phyloP scores from a whole-genome alignment of 2,113 vertebrate species.

The Gallinago undulata region DNA sequence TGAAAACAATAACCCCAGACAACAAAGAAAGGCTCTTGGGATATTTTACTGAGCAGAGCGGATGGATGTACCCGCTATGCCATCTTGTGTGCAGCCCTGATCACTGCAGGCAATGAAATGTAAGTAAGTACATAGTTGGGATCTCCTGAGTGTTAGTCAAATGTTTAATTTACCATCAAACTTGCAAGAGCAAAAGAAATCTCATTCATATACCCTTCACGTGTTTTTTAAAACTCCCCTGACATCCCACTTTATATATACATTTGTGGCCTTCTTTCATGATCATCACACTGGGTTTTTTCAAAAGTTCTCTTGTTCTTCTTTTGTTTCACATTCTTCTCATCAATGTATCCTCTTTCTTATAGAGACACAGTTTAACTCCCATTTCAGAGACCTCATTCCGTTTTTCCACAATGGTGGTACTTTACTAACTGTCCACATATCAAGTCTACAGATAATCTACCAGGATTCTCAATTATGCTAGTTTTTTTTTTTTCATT shows the following conservation, averaged over 20 bases:
- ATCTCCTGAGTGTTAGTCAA: neutral
- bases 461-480: neutral
- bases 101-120: neutral
- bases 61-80: neutral
- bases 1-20: neutral
- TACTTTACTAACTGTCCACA: neutral
- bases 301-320: neutral
- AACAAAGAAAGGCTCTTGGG: neutral
- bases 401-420: neutral
- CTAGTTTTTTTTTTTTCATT: rapidly evolving
- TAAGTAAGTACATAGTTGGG: neutral
- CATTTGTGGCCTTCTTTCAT: neutral
- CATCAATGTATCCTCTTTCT: neutral
- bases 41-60: neutral
- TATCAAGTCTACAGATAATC: neutral
- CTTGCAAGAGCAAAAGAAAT: neutral
- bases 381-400: neutral
- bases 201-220: neutral
- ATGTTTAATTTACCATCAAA: neutral
- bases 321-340: neutral
- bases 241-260: neutral
- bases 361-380: neutral
- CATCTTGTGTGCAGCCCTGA: conserved; percentile 40
- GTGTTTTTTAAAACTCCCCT: neutral
- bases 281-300: neutral